Conservation (phyloP, 1,140 invertebrate species). For the Heliothis subflexa region DNA sequence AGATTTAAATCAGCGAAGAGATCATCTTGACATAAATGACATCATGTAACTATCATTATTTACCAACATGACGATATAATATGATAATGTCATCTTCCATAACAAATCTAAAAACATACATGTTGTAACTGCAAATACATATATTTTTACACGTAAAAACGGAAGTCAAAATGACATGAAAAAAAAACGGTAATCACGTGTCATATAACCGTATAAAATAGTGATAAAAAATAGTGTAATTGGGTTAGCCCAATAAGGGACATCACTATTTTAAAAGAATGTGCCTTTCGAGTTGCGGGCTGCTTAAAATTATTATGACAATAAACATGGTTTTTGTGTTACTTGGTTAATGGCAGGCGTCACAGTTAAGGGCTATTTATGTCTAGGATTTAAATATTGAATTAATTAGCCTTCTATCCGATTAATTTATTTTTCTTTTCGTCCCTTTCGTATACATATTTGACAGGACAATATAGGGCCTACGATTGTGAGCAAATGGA, state of each 20-base stretch:
- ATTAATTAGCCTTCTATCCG: too few species aligned
- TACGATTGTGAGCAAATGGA: too few species aligned
- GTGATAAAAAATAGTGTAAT: too few species aligned
- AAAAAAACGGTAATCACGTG: not conserved
- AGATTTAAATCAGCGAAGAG: not conserved
- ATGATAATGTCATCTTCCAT: not conserved
- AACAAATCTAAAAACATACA: not conserved
- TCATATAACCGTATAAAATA: not conserved
- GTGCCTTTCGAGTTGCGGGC: not conserved
- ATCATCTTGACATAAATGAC: not conserved
- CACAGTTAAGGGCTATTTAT: not conserved
- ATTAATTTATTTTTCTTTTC: too few species aligned
- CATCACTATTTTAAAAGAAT: not conserved
- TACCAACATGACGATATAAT: not conserved
- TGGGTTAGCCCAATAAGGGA: not conserved
- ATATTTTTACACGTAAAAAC: too few species aligned
- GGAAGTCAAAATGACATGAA: too few species aligned
- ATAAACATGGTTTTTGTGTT: not conserved
- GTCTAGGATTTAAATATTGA: too few species aligned
- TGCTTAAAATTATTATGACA: not conserved
- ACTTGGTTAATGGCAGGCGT: conserved; percentile 11
- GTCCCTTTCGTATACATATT: too few species aligned
- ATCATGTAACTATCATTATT: not conserved
- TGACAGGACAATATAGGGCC: too few species aligned
- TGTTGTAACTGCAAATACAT: too few species aligned